These are phyloP conservation scores for Calidris pygmaea DNA, from an alignment of 2,113 vertebrate species.

Conservation along the genomic window DNA sequence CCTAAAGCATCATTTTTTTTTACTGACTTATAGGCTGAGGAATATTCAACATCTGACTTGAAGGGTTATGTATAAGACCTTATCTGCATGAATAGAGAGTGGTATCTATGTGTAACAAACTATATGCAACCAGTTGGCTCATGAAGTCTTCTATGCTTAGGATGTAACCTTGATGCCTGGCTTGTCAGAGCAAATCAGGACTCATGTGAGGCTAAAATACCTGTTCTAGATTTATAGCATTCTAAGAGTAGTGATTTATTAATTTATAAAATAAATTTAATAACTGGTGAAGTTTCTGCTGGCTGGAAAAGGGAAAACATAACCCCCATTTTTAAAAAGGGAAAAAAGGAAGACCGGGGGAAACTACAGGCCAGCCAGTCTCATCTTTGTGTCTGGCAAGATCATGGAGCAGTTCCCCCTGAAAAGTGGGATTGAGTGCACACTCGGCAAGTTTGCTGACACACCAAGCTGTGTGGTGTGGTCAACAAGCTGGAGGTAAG, in stretches of 20 bases:
- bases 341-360: background rate
- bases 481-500: background rate
- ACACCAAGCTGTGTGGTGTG: background rate
- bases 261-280: no score
- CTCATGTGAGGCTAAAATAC: background rate
- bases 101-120: background rate
- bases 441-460: background rate
- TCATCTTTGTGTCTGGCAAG: background rate
- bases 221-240: background rate
- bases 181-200: background rate
- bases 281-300: background rate
- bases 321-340: background rate
- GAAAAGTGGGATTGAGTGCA: background rate
- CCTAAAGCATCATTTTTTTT: background rate
- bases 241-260: background rate
- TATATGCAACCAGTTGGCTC: background rate
- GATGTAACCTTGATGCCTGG: background rate
- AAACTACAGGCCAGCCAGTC: background rate
- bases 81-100: background rate
- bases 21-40: background rate
- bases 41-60: background rate
- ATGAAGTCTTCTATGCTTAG: background rate
- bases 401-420: background rate
- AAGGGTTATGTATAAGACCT: background rate
- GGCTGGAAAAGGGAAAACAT: background rate